Base-by-base conservation (phyloP, 2,113 vertebrate genomes). In the Martes martes region DNA sequence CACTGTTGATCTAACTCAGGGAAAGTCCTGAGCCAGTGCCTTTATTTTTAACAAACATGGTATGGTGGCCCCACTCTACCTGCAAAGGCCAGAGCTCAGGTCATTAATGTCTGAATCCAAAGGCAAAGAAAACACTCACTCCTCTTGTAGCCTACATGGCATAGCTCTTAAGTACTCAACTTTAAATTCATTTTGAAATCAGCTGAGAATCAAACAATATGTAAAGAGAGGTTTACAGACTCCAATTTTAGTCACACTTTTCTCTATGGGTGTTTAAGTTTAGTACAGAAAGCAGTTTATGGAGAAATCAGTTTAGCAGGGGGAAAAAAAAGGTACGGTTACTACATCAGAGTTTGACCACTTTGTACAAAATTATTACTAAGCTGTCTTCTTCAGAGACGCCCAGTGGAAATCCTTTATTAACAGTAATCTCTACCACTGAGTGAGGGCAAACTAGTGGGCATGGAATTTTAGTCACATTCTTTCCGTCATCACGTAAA, bases 181-280 rank as follows among this genome's bases (percentile, higher is more conserved):
- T 94, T 91, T 73, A 90, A 90, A 90, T 83, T 92, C 36, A 94
- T 52, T 93, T 84, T 95, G 87, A 94, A 96, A 90, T 92, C 36
- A 94, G 88, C 31, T 82, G 36, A 95, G 71, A 97, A 87, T 59
- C 91, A 96, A 94, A 92, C 11, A 74, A 80, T 67, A 96, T 33
- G 31, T 87, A 93, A 93, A 92, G 76, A 91, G 69, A 96, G 67
- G 74, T n/a, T 85, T 94, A 93, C 2, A 80, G 57, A 89, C 10
- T 69, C 14, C 42, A 88, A 14, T 95, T 97, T 95, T 45, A 90
- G 81, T 85, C 36, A 80, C 11, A 76, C 8, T 92, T 94, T 92
- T 76, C 47, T 96, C 85, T 67, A 63, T 28, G 69, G 78, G 86
- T 73, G 19, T 91, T 78, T 69, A 96, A 91, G 31, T 83, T 86